phyloP scores from a whole-genome alignment of 1,140 invertebrate genomes.

The Cydia splendana region DNA sequence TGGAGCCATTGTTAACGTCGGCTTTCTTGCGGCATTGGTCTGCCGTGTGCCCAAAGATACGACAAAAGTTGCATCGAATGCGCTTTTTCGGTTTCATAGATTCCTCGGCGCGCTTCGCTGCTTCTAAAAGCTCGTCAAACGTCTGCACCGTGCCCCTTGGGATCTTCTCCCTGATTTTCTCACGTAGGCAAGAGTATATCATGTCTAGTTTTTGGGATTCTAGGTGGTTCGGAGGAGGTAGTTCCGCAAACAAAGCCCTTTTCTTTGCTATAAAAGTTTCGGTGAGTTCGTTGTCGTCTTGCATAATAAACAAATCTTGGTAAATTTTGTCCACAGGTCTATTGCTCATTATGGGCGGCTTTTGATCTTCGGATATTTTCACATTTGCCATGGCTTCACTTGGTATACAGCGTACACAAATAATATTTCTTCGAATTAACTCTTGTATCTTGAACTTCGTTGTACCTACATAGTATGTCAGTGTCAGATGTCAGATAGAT shows the following conservation, averaged over 20 bases:
- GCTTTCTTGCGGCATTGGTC: conserved; percentile 5
- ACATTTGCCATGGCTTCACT: neutral
- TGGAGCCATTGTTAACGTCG: neutral
- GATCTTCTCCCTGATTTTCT: conserved; percentile 17
- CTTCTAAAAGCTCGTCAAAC: neutral
- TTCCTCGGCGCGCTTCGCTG: neutral
- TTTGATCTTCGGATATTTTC: neutral
- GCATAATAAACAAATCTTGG: conserved; percentile 1
- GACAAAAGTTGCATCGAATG: neutral
- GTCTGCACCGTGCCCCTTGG: neutral
- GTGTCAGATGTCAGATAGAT: neutral
- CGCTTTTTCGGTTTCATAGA: neutral
- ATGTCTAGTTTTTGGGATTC: conserved; percentile 29
- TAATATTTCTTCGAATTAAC: neutral
- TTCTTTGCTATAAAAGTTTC: conserved; percentile 32
- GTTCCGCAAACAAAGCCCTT: conserved; percentile 23
- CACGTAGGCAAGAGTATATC: neutral
- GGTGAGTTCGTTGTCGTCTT: neutral
- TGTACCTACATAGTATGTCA: too few relatives aligned
- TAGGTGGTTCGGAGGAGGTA: neutral
- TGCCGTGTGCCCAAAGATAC: neutral
- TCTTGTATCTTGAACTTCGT: too few relatives aligned
- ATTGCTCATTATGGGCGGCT: neutral
- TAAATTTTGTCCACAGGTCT: neutral
- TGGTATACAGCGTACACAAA: neutral